These are phyloP conservation scores for Saccopteryx bilineata DNA, from an alignment of 2,113 vertebrate genomes.

Conservation along the genomic window DNA sequence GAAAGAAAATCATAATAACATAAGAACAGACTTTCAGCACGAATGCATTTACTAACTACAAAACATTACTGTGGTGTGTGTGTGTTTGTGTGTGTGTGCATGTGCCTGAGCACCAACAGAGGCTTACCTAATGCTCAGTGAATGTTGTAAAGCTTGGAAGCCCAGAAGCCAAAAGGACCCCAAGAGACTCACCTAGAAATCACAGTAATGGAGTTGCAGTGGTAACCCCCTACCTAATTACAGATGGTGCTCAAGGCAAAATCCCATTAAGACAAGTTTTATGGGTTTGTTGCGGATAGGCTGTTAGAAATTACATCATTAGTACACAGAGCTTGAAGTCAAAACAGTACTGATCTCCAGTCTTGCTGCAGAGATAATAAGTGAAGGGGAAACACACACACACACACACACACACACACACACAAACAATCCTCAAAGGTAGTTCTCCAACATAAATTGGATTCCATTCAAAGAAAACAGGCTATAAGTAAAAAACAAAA, in stretches of 20 bases:
- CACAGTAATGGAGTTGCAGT: constrained; percentile 61
- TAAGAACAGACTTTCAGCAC: background rate
- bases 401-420: background rate
- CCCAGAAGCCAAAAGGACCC: constrained; percentile 59
- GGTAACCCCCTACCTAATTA: constrained; percentile 74
- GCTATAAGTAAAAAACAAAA: background rate
- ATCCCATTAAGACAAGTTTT: constrained; percentile 80
- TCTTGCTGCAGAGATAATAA: constrained; percentile 53
- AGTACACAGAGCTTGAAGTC: constrained; percentile 59
- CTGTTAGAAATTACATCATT: constrained; percentile 71
- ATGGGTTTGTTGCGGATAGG: constrained; percentile 60
- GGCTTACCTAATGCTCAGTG: constrained; percentile 19
- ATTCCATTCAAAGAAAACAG: background rate
- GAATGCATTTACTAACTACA: background rate
- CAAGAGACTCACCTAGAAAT: constrained; percentile 71
- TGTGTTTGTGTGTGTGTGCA: background rate
- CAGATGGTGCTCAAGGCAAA: constrained; percentile 79
- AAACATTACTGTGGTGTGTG: background rate
- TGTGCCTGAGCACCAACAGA: background rate
- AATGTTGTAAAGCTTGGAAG: constrained; percentile 8
- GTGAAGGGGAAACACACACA: background rate
- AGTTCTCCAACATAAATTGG: background rate
- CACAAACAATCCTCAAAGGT: background rate
- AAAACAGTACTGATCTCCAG: constrained; percentile 13
- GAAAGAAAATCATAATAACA: constrained; percentile 63